phyloP scores from a whole-genome alignment of 2,113 vertebrate species.

The Erythrocercus mccallii region DNA sequence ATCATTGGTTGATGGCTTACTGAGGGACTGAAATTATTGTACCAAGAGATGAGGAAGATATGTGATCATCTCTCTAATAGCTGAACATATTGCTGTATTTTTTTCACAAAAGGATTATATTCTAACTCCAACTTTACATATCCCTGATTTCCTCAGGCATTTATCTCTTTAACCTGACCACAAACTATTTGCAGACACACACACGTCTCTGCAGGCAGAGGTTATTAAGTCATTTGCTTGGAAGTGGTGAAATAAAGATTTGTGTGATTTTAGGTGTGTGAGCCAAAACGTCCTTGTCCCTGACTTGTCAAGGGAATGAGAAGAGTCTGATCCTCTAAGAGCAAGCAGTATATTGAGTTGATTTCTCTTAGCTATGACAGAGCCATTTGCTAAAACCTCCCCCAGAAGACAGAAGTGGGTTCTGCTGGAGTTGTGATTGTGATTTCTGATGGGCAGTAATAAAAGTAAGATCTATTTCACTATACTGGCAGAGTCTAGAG shows the following conservation, averaged over 20 bases:
- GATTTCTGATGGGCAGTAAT: conserved; percentile 48
- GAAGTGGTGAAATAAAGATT: background rate
- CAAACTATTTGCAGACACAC: background rate
- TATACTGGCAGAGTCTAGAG: background rate
- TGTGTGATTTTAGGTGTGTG: background rate
- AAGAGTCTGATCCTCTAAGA: conserved; percentile 13
- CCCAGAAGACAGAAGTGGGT: conserved; percentile 6
- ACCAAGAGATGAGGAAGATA: background rate
- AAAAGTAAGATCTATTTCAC: conserved; percentile 36
- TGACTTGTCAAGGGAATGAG: conserved; percentile 2
- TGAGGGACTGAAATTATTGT: background rate
- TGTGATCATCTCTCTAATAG: background rate
- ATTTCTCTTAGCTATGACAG: conserved; percentile 50
- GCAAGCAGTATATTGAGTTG: conserved; percentile 51
- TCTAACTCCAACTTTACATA: background rate
- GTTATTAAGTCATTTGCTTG: background rate
- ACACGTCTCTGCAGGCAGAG: background rate
- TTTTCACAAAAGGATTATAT: background rate
- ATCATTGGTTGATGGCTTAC: background rate
- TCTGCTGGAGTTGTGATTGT: conserved; percentile 31
- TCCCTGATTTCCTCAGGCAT: background rate
- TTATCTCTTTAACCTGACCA: background rate
- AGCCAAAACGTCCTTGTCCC: background rate
- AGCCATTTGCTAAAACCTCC: conserved; percentile 29
- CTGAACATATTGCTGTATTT: background rate